Evolutionary conservation across 2,113 vertebrate genomes (phyloP).

Genomic region (Burhinus oedicnemus): DNA sequence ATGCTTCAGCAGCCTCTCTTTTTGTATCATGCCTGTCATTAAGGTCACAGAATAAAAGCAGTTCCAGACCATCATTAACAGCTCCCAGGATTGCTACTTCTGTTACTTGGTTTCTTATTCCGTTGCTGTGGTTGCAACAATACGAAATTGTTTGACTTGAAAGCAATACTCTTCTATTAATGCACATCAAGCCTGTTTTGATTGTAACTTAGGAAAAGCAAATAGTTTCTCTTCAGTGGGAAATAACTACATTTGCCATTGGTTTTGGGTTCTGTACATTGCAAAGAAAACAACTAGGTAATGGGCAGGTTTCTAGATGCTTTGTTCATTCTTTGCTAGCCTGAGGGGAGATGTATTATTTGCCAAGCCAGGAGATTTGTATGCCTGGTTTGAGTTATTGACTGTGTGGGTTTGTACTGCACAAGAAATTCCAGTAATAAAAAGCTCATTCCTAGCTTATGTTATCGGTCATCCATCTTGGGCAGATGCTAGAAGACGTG

Average conservation of each 20-base stretch:
- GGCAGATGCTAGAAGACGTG: neutral
- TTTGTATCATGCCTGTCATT: neutral
- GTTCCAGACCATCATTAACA: neutral
- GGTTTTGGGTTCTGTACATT: neutral
- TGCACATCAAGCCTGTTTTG: neutral
- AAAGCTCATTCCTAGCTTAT: neutral
- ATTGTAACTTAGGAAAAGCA: neutral
- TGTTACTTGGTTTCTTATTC: neutral
- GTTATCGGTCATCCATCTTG: neutral
- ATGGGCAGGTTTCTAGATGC: neutral
- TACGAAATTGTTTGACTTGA: neutral
- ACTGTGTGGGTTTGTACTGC: neutral
- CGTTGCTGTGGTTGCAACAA: neutral
- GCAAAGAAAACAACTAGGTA: neutral
- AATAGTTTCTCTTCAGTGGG: neutral
- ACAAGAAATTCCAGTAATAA: conserved; percentile 23
- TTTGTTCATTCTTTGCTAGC: neutral
- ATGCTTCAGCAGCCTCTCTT: neutral
- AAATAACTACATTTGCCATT: neutral
- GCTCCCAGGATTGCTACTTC: neutral
- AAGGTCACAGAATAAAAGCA: neutral
- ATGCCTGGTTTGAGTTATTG: conserved; percentile 19
- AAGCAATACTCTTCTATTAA: neutral
- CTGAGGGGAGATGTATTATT: neutral
- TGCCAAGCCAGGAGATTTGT: neutral